phyloP scores from a whole-genome alignment of 2,797 vertebrate species.

The Anabas testudineus region DNA sequence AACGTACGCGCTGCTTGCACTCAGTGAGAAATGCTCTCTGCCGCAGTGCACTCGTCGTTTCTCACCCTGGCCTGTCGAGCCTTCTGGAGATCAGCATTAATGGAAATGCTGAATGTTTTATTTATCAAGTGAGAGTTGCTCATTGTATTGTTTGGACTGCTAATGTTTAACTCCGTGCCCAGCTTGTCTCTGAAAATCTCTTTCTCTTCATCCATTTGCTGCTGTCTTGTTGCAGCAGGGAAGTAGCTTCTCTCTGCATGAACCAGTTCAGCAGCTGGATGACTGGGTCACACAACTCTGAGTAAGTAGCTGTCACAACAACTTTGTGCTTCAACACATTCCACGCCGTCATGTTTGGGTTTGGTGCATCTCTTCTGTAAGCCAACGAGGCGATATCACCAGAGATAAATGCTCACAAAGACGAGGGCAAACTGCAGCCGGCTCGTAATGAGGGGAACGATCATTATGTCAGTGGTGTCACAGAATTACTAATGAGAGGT shows the following conservation, averaged over 20 bases:
- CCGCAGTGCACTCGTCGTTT: conserved; percentile 20
- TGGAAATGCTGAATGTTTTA: conserved; percentile 55
- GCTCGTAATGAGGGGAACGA: not conserved
- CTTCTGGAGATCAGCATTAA: conserved; percentile 31
- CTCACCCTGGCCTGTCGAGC: conserved; percentile 25
- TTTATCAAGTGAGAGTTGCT: conserved; percentile 40
- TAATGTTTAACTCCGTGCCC: conserved; percentile 33
- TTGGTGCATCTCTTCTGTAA: not conserved
- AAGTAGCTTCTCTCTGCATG: not conserved
- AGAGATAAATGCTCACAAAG: conserved; percentile 12
- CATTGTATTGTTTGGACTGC: conserved; percentile 40
- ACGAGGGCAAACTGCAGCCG: not conserved
- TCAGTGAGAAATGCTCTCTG: conserved; percentile 33
- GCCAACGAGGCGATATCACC: not conserved
- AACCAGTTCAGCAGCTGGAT: conserved; percentile 27
- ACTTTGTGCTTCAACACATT: not conserved
- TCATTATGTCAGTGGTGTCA: not conserved
- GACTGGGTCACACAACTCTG: conserved; percentile 29
- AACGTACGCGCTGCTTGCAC: conserved; percentile 5
- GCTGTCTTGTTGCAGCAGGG: not conserved
- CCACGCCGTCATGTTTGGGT: conserved; percentile 10
- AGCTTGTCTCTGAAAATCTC: conserved; percentile 23
- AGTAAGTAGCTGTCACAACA: conserved; percentile 40
- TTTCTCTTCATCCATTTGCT: not conserved
- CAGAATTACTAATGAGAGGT: not conserved